Evolutionary conservation across 2,113 vertebrate genomes (phyloP), one percentile per base, ranked within the genome.

Genomic region (Pseudonaja textilis): DNA sequence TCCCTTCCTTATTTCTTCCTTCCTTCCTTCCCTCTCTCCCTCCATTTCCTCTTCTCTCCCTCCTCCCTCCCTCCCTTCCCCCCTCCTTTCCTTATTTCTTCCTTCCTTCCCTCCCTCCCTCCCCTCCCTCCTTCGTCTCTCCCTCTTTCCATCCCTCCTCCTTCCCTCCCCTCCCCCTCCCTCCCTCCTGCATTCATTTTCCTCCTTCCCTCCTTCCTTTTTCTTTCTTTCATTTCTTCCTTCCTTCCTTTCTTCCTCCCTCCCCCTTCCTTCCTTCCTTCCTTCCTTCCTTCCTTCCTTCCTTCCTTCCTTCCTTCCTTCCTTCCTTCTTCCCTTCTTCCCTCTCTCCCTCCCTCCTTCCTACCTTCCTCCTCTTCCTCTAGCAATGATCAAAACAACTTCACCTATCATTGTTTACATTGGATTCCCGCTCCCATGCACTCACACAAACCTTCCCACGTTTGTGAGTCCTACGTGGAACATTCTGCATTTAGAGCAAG

Each of bases 11-110:
- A 26, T 26, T n/a, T 29, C 29, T 1, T n/a, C 4, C 29, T 25
- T 1, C 3, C 7, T 1, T 22, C 23, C 57, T 22, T 10, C 20
- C 23, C 7, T 69, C 4, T 4, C 0, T 64, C 29, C 11, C 1
- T 45, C 4, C 45, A 45, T 45, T 4, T 22, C 23, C 57, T 22
- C 3, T 5, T 23, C 2, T 69, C 4, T 4, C 3, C 29, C 29
- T 3, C 11, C 1, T 16, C 12, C 29, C 2, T 34, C 29, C 64
- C 12, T n/a, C 7, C 61, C 4, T 14, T 4, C 26, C 4, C 1
- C 10, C 61, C 3, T 45, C 45, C 45, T 45, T 45, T 45, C 45
- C 45, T 45, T 12, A 47, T 47, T 47, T 47, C 47, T 47, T 47
- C 47, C 47, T 47, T 47, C 47, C 47, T 4, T 7, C 47, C 6